Evolutionary conservation across 2,113 vertebrate genomes (phyloP).

Genomic region (Chaetorhynchus papuensis): DNA sequence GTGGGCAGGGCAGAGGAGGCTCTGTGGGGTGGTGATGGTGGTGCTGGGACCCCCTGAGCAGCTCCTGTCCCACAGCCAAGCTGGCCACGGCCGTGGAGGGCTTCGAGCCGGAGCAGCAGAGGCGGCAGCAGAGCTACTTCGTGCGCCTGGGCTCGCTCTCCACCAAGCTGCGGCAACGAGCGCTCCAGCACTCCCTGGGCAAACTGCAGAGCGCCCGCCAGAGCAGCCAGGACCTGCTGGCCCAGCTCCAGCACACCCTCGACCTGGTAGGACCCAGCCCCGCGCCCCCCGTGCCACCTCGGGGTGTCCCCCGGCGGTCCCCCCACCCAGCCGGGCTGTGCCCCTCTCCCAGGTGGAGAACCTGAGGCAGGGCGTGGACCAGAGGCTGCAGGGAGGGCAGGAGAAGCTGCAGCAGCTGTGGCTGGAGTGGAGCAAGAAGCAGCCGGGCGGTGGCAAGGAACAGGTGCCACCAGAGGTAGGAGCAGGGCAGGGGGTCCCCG

Average conservation of each 20-base stretch:
- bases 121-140: constrained; percentile 80
- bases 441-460: background rate
- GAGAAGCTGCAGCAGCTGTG: constrained; percentile 82
- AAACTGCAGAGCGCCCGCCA: constrained; percentile 78
- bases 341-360: constrained; percentile 52
- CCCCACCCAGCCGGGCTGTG: background rate
- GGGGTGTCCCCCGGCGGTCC: fast-evolving
- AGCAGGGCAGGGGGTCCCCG: fast-evolving
- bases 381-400: constrained; percentile 63
- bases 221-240: constrained; percentile 70
- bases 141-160: constrained; percentile 93
- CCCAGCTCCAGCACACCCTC: constrained; percentile 82
- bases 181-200: constrained; percentile 82
- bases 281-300: fast-evolving
- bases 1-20: background rate
- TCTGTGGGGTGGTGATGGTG: fast-evolving
- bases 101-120: constrained; percentile 63
- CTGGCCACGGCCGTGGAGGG: constrained; percentile 65
- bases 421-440: constrained; percentile 76
- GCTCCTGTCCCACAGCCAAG: constrained; percentile 14
- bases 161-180: constrained; percentile 78
- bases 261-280: constrained; percentile 76
- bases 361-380: constrained; percentile 64
- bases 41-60: background rate
- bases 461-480: background rate